A percentile compares a stretch with the other conserved stretches of the same genome.
Conservation (phyloP, 2,888 invertebrate species). For the Stegophylla sp. region DNA sequence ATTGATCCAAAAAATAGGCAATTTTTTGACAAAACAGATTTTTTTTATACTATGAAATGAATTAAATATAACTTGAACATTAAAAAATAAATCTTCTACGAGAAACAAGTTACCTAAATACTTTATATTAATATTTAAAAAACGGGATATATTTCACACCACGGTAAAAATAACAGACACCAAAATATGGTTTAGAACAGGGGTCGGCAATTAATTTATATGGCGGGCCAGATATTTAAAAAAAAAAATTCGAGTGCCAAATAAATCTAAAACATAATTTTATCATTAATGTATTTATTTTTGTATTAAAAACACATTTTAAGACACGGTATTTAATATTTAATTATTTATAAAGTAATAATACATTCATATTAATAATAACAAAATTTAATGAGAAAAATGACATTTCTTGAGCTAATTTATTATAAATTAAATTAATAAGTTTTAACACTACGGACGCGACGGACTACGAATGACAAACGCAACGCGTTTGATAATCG, state of each 20-base stretch:
- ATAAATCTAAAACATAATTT: constrained; percentile 18
- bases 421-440: constrained; percentile 40
- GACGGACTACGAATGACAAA: constrained; percentile 16
- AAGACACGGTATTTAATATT: constrained; percentile 27
- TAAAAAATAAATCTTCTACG: too few relatives aligned
- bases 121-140: too few relatives aligned
- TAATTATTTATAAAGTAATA: constrained; percentile 30
- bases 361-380: constrained; percentile 28
- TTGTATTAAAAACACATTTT: constrained; percentile 27
- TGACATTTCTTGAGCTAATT: constrained; percentile 25
- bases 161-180: too few relatives aligned
- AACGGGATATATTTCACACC: too few relatives aligned
- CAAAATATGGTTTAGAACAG: too few relatives aligned
- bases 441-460: constrained; percentile 29
- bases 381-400: constrained; percentile 28
- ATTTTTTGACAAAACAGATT: too few relatives aligned
- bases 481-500: constrained; percentile 10
- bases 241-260: constrained; percentile 2
- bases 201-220: not conserved
- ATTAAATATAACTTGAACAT: too few relatives aligned
- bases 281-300: constrained; percentile 25
- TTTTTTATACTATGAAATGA: too few relatives aligned
- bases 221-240: not conserved
- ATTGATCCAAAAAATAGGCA: too few relatives aligned
- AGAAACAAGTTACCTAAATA: too few relatives aligned